phyloP scores from a whole-genome alignment of 37 sponge, comb jelly and placozoan genomes.

The Halisarca cf. caerulea region DNA sequence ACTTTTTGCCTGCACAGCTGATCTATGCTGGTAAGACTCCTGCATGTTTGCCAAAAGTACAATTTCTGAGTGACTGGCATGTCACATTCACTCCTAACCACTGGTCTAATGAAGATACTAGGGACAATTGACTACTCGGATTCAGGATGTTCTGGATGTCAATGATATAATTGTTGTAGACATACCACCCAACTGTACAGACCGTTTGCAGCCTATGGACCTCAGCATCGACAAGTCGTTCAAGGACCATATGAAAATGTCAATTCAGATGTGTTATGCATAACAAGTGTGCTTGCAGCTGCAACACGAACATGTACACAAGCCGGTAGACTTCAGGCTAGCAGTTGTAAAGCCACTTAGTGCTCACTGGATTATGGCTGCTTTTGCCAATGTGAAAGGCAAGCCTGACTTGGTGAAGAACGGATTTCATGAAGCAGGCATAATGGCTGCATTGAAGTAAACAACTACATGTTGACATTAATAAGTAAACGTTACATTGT shows the following conservation, averaged over 20 bases:
- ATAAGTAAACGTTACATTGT: too few relatives aligned
- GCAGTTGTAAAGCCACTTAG: background rate
- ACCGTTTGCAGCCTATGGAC: conserved; percentile 19
- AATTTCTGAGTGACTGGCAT: conserved; percentile 38
- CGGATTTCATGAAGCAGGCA: conserved; percentile 18
- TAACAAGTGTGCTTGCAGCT: background rate
- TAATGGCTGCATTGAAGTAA: conserved; percentile 1
- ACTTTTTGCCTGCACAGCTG: conserved; percentile 37
- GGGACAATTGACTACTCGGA: background rate
- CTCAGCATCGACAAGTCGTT: conserved; percentile 6
- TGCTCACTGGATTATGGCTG: background rate
- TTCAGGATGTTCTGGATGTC: background rate
- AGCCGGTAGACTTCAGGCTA: background rate
- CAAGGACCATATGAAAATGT: background rate
- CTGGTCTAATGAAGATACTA: conserved; percentile 36
- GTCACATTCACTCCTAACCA: conserved; percentile 36
- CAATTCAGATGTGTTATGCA: background rate
- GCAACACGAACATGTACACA: background rate
- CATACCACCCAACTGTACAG: background rate
- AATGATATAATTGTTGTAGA: background rate
- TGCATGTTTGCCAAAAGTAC: conserved; percentile 2
- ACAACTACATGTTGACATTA: too few relatives aligned
- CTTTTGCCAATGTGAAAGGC: background rate
- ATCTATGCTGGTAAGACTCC: conserved; percentile 42
- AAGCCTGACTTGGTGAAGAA: background rate